Base-by-base conservation (phyloP, 2,797 vertebrate species). In the Borostomias antarcticus region DNA sequence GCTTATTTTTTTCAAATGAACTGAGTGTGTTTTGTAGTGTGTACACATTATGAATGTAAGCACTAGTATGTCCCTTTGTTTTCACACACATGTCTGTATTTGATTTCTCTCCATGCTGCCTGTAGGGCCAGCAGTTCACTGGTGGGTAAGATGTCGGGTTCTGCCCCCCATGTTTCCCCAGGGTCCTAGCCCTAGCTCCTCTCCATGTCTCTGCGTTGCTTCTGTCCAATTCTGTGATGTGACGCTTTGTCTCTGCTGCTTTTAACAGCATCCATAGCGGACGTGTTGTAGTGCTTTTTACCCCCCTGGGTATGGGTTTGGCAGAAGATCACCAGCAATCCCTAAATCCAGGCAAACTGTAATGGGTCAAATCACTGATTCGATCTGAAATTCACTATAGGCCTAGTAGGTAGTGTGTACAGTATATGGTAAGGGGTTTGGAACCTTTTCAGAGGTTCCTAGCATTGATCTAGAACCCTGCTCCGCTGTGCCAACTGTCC, bases 71-170 rank as follows among this genome's bases (percentile, higher is more conserved):
- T 84, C 66, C 25, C 58, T 45, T 13, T 59, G 58, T 77, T 74
- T 77, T 74, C 40, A 73, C 71, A 72, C 70, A 66, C 61, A 33
- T 82, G 68, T 82, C 64, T 83, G 70, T 80, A 64, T 82, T 74
- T 82, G 75, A 74, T 84, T 80, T 84, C 53, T 79, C 78, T 76
- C 75, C 75, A 79, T 84, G 91, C 91, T 92, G 89, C 91, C 90
- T 85, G 81, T 88, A 79, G 86, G 88, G 71, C 60, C 85, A 88
- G 77, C 91, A 85, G 79, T 86, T 66, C 56, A 85, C 81, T 83
- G 78, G 85, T 92, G 88, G 90, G 91, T 93, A 93, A 92, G 90
- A 89, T 57, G 78, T 63, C 35, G 64, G 80, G 73, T 70, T 58
- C 69, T 73, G 62, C 50, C 58, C 64, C 48, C 69, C 62, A 60